These are phyloP conservation scores for Chrosomus eos DNA, from an alignment of 2,797 vertebrate genomes.

Conservation along the genomic window DNA sequence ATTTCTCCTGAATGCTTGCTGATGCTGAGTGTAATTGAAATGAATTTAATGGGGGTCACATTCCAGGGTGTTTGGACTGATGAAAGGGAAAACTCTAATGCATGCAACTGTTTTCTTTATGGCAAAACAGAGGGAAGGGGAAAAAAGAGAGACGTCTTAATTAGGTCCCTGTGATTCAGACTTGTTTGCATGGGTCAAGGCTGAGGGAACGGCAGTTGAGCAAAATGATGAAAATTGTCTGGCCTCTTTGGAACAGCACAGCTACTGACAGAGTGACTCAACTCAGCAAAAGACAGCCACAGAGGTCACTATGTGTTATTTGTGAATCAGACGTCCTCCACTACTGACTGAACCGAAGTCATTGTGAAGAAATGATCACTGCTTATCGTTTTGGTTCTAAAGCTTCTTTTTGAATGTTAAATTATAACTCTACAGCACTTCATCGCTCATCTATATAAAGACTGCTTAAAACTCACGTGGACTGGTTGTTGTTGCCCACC, in stretches of 20 bases:
- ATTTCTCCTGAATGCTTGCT: constrained; percentile 37
- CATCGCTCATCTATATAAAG: background rate
- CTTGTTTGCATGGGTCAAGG: constrained; percentile 57
- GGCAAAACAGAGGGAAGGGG: constrained; percentile 37
- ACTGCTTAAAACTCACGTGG: background rate
- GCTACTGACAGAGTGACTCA: constrained; percentile 41
- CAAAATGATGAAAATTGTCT: constrained; percentile 55
- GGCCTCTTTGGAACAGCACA: constrained; percentile 35
- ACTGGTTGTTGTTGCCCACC: background rate
- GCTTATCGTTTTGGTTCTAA: background rate
- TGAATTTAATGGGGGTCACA: constrained; percentile 63
- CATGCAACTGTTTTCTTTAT: constrained; percentile 63
- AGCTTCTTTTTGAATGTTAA: background rate
- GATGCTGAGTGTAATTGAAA: constrained; percentile 58
- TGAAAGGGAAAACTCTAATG: constrained; percentile 66
- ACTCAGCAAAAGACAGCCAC: constrained; percentile 43
- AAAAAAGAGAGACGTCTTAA: constrained; percentile 41
- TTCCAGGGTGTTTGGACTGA: constrained; percentile 61
- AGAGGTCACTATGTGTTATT: constrained; percentile 27
- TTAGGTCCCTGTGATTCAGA: constrained; percentile 61
- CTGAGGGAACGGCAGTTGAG: constrained; percentile 54
- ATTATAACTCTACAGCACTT: background rate
- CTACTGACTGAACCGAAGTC: background rate
- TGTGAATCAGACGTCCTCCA: background rate
- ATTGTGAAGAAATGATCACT: background rate